Base-by-base conservation (phyloP, 2,797 vertebrate genomes). In the Natrix natrix region DNA sequence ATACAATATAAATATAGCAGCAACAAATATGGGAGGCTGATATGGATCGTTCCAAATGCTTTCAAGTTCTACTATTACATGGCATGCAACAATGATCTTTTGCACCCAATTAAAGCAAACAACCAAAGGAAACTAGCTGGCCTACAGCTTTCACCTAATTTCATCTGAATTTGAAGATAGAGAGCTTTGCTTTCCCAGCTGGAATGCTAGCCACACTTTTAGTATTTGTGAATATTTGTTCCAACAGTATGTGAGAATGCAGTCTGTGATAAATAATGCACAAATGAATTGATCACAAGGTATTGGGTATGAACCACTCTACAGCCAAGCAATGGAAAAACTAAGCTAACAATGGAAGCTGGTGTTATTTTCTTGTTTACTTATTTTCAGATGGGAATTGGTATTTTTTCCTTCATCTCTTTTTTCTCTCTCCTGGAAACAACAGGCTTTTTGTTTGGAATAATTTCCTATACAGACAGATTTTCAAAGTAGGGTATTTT, bases 401-500 rank as follows among this genome's bases (percentile, higher is more conserved):
- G 43, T 26, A 54, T 52, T 28, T 1, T 24, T 24, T 28, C 20
- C 69, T 74, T 14, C 63, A 43, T 48, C 48, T 55, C 69, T 32
- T 52, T 56, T 20, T 7, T n/a, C 17, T 69, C 54, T 86, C 48
- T 66, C 55, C 56, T 55, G 43, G 90, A 89, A 91, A 66, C 56
- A 83, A 93, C 57, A 91, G 48, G 66, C 48, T 90, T 88, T 57
- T 74, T 63, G 12, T 94, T 92, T 91, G 69, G n/a, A 91, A 95
- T 93, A 94, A 43, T 88, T 56, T 83, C 10, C 4, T 78, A 20
- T 92, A 17, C 89, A 56, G 24, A 89, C 63, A 94, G 63, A 20
- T 87, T 95, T 91, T 93, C 43, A 91, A 95, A 94, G 94, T 28
- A 54, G 90, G 16, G 92, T 95, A 89, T 43, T 83, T 83, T 74